Evolutionary conservation across 2,888 invertebrate genomes (phyloP).

Genomic region (Eutolmus rufibarbis): DNA sequence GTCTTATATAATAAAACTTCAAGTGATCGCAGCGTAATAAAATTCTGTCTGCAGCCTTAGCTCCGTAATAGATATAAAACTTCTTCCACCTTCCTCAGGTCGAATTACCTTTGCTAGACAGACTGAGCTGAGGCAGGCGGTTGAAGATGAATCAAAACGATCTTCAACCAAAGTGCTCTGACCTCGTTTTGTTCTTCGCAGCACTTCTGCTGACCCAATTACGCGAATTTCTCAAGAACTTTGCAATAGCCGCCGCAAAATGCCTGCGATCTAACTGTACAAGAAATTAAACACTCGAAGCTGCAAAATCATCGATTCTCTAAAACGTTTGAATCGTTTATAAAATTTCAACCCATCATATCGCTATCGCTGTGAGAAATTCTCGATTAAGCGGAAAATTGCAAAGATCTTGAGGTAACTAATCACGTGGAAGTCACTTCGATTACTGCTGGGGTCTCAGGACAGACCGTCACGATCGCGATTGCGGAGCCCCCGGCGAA

Average conservation of each 20-base stretch:
- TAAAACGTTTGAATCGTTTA: slow-evolving; percentile 5
- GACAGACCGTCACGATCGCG: slow-evolving; percentile 14
- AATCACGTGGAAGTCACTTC: slow-evolving; percentile 33
- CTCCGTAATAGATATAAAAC: not conserved
- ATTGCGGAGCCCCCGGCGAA: not conserved
- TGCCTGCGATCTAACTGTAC: slow-evolving; percentile 23
- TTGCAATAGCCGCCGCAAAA: slow-evolving; percentile 1
- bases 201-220: slow-evolving; percentile 10
- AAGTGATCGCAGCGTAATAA: not conserved
- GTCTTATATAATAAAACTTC: not conserved
- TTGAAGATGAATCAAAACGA: not conserved
- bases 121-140: not conserved
- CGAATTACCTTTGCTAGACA: not conserved
- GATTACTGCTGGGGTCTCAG: slow-evolving; percentile 4
- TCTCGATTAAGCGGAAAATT: slow-evolving; percentile 34
- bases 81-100: not conserved
- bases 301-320: slow-evolving; percentile 29
- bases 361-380: slow-evolving; percentile 29
- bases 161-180: slow-evolving; percentile 3
- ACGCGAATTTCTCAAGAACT: slow-evolving; percentile 28
- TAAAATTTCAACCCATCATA: slow-evolving; percentile 27
- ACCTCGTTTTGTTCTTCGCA: not conserved
- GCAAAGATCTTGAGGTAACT: slow-evolving; percentile 21
- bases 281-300: slow-evolving; percentile 35
- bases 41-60: not conserved